Percentiles rank a stretch among this genome's conserved stretches.
These are phyloP conservation scores for Drosophila baimaii DNA, from an alignment of 1,140 invertebrate species.

Conservation along the genomic window DNA sequence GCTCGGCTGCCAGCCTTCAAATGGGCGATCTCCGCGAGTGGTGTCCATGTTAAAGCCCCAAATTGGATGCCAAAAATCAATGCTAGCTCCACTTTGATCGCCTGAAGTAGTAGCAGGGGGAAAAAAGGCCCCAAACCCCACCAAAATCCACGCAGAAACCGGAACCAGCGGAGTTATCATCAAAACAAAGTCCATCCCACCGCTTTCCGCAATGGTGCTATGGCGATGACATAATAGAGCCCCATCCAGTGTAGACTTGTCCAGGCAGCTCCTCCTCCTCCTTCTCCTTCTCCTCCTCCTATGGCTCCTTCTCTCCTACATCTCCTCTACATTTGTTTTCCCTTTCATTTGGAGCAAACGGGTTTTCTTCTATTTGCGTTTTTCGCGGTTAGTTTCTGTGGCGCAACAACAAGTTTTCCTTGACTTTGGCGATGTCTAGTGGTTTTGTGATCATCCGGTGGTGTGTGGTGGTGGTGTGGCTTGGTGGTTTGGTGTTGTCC, in stretches of 20 bases:
- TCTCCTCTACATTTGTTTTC: conserved; percentile 54
- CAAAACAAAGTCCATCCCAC: conserved; percentile 48
- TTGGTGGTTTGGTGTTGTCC: conserved; percentile 8
- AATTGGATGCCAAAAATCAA: conserved; percentile 38
- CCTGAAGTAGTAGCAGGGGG: conserved; percentile 9
- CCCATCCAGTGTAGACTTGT: conserved; percentile 40
- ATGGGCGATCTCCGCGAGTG: conserved; percentile 43
- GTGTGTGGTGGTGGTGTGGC: no score
- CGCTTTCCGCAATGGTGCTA: conserved; percentile 57
- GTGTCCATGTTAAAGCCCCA: conserved; percentile 33
- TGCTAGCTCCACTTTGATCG: conserved; percentile 52
- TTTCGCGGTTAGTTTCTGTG: conserved; percentile 45
- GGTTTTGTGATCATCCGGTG: conserved; percentile 17
- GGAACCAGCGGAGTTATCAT: conserved; percentile 51
- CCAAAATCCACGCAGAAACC: conserved; percentile 28
- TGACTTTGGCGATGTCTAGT: conserved; percentile 37
- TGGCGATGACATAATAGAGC: conserved; percentile 70
- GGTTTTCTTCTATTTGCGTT: conserved; percentile 46
- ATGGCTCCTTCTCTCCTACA: conserved; percentile 1
- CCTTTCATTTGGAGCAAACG: conserved; percentile 57
- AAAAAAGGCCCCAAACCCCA: conserved; percentile 1
- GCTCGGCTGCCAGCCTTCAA: conserved; percentile 51
- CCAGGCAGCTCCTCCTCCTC: conserved; percentile 26
- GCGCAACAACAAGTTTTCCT: conserved; percentile 63
- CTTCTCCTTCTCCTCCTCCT: background rate